A percentile compares a stretch with the other conserved stretches of the same genome.
Evolutionary conservation across 2,797 vertebrate species (phyloP).

Genomic region (Halcyon leucocephala): DNA sequence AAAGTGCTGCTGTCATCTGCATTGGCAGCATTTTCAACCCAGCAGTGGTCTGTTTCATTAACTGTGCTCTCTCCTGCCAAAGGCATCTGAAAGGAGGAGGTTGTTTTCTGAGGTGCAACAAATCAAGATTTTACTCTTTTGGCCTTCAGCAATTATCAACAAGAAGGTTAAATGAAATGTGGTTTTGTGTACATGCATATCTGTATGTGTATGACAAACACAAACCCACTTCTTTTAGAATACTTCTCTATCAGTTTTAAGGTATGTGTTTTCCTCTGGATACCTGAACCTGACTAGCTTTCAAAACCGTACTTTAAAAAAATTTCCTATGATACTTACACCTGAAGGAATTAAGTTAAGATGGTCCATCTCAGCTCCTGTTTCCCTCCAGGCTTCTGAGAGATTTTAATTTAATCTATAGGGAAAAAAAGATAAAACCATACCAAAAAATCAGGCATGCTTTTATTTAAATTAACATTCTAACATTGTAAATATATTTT

Average conservation of each 20-base stretch:
- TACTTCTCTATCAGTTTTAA: neutral
- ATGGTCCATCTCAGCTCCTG: neutral
- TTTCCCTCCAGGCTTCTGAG: neutral
- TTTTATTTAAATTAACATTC: neutral
- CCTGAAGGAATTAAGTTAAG: neutral
- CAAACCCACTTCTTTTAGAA: neutral
- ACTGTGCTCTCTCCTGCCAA: neutral
- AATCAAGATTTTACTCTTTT: neutral
- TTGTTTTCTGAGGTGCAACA: neutral
- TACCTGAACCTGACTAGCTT: neutral
- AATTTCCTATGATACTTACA: neutral
- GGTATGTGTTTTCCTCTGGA: neutral
- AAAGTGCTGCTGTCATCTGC: neutral
- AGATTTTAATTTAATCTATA: neutral
- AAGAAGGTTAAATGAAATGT: neutral
- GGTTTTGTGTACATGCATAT: neutral
- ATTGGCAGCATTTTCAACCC: neutral
- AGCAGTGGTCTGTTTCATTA: neutral
- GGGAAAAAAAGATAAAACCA: neutral
- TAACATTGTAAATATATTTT: neutral
- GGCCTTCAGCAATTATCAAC: neutral
- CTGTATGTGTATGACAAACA: neutral
- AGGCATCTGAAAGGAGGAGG: neutral
- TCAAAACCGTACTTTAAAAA: neutral
- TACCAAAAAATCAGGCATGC: neutral